Evolutionary conservation across 2,113 vertebrate species (phyloP), one percentile per base, ranked within the genome.

Genomic region (Hiodon tergisus): DNA sequence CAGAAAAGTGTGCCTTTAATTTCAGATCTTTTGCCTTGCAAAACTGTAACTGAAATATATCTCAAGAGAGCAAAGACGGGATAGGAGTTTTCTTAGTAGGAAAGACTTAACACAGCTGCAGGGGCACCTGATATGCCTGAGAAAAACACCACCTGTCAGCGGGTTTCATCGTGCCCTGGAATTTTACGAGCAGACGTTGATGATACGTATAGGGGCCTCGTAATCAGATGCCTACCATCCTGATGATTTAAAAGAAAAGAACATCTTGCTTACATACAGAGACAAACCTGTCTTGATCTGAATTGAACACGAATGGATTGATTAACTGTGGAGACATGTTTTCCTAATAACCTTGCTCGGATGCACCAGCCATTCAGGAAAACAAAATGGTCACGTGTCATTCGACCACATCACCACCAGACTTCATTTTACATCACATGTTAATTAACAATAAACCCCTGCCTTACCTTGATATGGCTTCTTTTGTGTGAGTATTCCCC

Each of bases 401-500:
- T 31, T 31, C 31, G 31, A 31, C 31, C 31, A 48, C 66, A 54
- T 69, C 55, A 71, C 55, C 58, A 46, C 9, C 47, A 52, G 58
- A 7, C 52, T 31, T 54, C 50, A 17, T 31, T 46, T 57, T 57
- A 47, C 50, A 54, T 14, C 2, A 52, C 48, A 0, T 11, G 51
- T 47, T 46, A 77, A 47, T 71, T 59, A 58, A 7, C 4, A 63
- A 65, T 9, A 54, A 65, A 52, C 47, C 47, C 1, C 1, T 10
- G 5, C 57, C 81, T 91, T 82, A 97, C 96, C 96, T 91, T 96
- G 94, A 85, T 98, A 98, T 0, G 96, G 97, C 54, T 98, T 99
- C 82, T 95, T 98, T 87, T 98, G 97, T 0, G 96, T 96, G 66
- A 99, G 95, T 80, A 97, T 90, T 0, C 96, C 95, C 97, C 96